Evolutionary conservation across 2,113 vertebrate species (phyloP), one percentile per base, ranked within the genome.

Genomic region (Phrynosoma platyrhinos): DNA sequence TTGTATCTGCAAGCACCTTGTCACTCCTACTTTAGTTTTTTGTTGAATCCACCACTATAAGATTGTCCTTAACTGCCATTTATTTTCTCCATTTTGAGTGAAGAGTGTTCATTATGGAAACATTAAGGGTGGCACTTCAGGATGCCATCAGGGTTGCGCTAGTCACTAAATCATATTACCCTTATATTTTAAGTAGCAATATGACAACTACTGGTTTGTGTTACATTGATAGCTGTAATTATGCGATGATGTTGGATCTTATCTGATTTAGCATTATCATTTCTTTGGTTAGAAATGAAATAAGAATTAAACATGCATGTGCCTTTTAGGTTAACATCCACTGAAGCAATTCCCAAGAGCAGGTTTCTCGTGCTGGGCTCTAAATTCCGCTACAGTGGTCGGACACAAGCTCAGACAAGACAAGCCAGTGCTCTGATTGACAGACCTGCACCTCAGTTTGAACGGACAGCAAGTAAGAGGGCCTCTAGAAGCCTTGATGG

Each of bases 341-440:
- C 98, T 0, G 99, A 99, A 94, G 98, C 98, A 91, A 97, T 99
- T 91, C 98, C 99, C 0, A 99, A 98, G 55, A 97, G 98, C 95
- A 97, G 98, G 93, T 99, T 99, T 94, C 94, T 99, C 90, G 98
- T 98, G 0, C 93, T 99, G 94, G 99, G 99, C 89, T 99, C 99
- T 52, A 99, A 99, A 95, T 99, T 99, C 90, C 98, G 98, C 75
- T 99, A 99, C 95, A 99, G 98, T 0, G 99, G 99, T 2, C 97
- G 99, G 32, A 99, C 99, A 12, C 99, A 99, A 95, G 98, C 98
- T 0, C 98, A 99, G 95, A 99, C 98, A 0, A 96, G 98, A 52
- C 98, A 99, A 95, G 99, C 99, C 1, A 99, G 99, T 47, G 98
- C 98, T 30, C 95, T 99, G 87, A 99, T 99, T 3, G 98, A 99